Base-by-base conservation (phyloP, 2,888 invertebrate genomes). In the Platycheirus rosarum region DNA sequence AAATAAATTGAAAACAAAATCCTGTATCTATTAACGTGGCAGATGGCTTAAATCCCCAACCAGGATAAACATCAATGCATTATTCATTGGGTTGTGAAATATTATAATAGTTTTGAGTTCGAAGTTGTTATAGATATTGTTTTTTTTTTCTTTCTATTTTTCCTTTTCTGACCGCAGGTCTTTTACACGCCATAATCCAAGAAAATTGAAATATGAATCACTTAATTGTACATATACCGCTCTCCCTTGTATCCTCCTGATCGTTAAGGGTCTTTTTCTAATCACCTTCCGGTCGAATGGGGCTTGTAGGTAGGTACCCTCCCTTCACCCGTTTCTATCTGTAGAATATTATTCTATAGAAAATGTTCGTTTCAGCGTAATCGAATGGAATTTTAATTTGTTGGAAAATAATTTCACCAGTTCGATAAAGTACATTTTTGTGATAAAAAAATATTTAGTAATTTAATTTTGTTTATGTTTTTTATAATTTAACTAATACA, bases 171-270 rank as follows among this genome's bases (percentile, higher is more conserved):
- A 20, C 13, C 13, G 1, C 7, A 9, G 14, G 9, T 57, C 23
- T n/a, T 40, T 16, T 4, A 26, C 46, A 63, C 57, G 35, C 29
- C 29, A 32, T 75, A 62, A 37, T 20, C 51, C 42, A 13, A 42
- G 44, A 16, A 51, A 60, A 66, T 51, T 53, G 46, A 68, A 60
- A 60, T 75, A 75, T 68, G 68, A 75, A 75, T 75, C 62, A 46
- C 18, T 66, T 75, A 62, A 75, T 68, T 68, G 60, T 23, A 71
- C 26, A 51, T 63, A 62, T 44, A 53, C 35, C 26, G 18, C 26
- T 29, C 20, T 7, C 23, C 4, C 70, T 60, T 49, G 4, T 13
- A 2, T 13, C 18, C 51, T 23, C n/a, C 7, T 32, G 29, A 44
- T 26, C n/a, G 14, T 11, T 9, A 14, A 16, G 11, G 14, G 42